phyloP scores from a whole-genome alignment of 2,888 invertebrate genomes.

The Scelioninae gen. 2 region DNA sequence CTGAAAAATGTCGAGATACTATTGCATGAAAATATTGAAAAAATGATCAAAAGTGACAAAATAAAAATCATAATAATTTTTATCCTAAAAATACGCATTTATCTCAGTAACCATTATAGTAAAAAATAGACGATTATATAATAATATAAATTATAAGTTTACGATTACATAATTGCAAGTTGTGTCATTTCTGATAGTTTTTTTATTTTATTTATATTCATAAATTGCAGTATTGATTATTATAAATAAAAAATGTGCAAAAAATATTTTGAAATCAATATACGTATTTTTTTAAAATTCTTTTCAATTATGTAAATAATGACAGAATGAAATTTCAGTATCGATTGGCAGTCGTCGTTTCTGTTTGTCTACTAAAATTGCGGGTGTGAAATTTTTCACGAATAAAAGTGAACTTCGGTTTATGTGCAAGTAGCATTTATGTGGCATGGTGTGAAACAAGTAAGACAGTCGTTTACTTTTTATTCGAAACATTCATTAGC shows the following conservation, averaged over 20 bases:
- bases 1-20: background rate
- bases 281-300: background rate
- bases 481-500: slow-evolving; percentile 8
- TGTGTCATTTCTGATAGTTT: slow-evolving; percentile 11
- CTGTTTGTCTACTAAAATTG: background rate
- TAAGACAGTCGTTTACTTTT: slow-evolving; percentile 1
- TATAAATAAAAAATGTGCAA: slow-evolving; percentile 8
- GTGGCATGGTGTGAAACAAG: background rate
- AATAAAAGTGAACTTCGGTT: background rate
- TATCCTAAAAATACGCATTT: too few relatives aligned
- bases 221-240: background rate
- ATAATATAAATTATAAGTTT: too few relatives aligned
- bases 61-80: too few relatives aligned
- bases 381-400: background rate
- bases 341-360: background rate
- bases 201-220: background rate
- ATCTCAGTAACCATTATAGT: too few relatives aligned
- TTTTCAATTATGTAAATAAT: slow-evolving; percentile 1
- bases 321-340: background rate
- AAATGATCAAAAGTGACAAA: too few relatives aligned
- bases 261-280: background rate
- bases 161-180: slow-evolving; percentile 16
- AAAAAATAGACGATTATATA: too few relatives aligned
- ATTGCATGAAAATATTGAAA: too few relatives aligned
- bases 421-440: background rate